phyloP scores from a whole-genome alignment of 2,888 invertebrate species.

The Diarsia brunnea region DNA sequence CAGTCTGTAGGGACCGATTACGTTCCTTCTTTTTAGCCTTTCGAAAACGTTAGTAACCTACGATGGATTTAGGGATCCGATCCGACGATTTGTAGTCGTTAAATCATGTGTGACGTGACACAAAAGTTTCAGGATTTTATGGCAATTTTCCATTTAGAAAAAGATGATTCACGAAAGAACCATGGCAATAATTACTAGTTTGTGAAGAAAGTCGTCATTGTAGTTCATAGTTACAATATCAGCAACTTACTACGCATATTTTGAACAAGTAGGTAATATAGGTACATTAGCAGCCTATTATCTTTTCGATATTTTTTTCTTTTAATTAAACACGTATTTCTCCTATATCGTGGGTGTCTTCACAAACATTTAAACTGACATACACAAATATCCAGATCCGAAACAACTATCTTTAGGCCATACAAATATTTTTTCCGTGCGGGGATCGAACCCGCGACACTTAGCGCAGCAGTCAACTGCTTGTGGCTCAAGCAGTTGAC shows the following conservation, averaged over 20 bases:
- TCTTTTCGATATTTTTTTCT: too few relatives aligned
- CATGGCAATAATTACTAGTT: not conserved
- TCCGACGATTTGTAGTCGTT: not conserved
- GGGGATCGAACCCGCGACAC: too few relatives aligned
- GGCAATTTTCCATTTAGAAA: not conserved
- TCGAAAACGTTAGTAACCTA: not conserved
- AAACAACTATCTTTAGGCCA: too few relatives aligned
- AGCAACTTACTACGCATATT: not conserved
- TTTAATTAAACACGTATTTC: too few relatives aligned
- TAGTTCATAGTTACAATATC: not conserved
- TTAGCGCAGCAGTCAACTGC: too few relatives aligned
- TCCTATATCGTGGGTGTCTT: too few relatives aligned
- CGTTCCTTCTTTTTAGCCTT: not conserved
- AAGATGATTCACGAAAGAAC: not conserved
- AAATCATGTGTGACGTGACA: slow-evolving; percentile 8
- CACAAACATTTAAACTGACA: too few relatives aligned
- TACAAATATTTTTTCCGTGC: too few relatives aligned
- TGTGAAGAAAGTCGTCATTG: too few relatives aligned
- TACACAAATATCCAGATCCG: too few relatives aligned
- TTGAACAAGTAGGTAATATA: not conserved
- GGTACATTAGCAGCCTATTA: too few relatives aligned
- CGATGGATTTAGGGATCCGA: slow-evolving; percentile 9
- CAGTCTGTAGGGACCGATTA: not conserved
- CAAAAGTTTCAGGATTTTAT: not conserved
- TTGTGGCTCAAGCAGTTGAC: too few relatives aligned